Percentiles rank a stretch among this genome's conserved stretches.
phyloP scores from a whole-genome alignment of 2,113 vertebrate species.

The Tiliqua scincoides region DNA sequence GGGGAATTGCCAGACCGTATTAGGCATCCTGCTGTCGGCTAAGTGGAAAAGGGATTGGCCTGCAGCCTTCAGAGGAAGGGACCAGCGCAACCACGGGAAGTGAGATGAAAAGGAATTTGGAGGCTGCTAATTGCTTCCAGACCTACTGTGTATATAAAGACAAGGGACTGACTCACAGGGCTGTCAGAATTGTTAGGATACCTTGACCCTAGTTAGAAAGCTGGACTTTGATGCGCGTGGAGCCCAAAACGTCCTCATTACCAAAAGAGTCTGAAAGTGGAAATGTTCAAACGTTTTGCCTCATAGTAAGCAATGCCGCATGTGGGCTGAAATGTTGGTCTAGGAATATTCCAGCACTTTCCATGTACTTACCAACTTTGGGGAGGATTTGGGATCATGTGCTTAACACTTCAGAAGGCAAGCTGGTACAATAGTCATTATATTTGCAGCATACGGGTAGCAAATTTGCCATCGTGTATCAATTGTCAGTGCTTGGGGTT shows the following conservation, averaged over 20 bases:
- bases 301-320: too few species aligned
- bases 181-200: not conserved
- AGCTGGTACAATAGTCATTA: too few species aligned
- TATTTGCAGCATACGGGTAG: too few species aligned
- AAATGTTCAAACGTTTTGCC: not conserved
- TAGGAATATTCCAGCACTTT: not conserved
- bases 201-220: not conserved
- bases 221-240: not conserved
- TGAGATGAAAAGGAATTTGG: not conserved
- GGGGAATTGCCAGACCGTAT: not conserved
- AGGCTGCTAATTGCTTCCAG: slow-evolving; percentile 13
- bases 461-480: too few species aligned
- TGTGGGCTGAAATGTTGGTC: not conserved
- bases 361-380: not conserved
- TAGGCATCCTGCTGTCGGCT: not conserved
- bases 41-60: not conserved
- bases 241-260: not conserved
- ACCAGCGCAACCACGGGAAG: not conserved
- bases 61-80: not conserved
- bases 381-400: too few species aligned
- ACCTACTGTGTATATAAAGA: not conserved
- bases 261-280: not conserved
- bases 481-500: too few species aligned
- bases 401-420: not conserved
- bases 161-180: not conserved